phyloP scores from a whole-genome alignment of 2,113 vertebrate species.

The Lontra canadensis region DNA sequence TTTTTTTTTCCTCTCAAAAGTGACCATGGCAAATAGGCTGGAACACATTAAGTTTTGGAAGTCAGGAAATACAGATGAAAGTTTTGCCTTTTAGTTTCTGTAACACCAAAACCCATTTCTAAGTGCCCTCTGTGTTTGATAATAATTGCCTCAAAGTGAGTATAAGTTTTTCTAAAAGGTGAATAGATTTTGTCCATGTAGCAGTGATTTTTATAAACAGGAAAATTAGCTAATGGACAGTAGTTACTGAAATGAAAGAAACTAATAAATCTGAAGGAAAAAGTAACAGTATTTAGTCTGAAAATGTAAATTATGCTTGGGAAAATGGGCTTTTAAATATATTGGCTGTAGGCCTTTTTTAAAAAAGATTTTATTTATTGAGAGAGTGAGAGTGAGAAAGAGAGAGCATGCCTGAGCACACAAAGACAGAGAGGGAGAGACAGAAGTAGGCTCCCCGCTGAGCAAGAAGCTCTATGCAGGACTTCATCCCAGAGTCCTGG shows the following conservation, averaged over 20 bases:
- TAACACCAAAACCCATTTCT: slow-evolving; percentile 38
- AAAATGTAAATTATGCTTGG: background rate
- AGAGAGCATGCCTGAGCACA: too few species aligned
- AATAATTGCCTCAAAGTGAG: background rate
- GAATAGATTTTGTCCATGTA: background rate
- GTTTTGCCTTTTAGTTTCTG: slow-evolving; percentile 30
- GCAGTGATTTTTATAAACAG: slow-evolving; percentile 11
- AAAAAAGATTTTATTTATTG: too few species aligned
- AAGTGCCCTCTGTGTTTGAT: background rate
- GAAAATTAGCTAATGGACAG: background rate
- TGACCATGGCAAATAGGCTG: background rate
- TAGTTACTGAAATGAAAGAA: slow-evolving; percentile 32
- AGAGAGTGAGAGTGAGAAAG: too few species aligned
- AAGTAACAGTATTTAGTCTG: slow-evolving; percentile 31
- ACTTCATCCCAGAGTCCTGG: background rate
- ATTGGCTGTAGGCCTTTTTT: background rate
- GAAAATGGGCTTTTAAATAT: slow-evolving; percentile 34
- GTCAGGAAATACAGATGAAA: background rate
- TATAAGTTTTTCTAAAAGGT: slow-evolving; percentile 33
- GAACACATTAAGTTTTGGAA: slow-evolving; percentile 25
- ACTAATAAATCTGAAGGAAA: slow-evolving; percentile 9
- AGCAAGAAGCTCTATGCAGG: too few species aligned
- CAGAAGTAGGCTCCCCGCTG: too few species aligned
- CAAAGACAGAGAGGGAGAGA: too few species aligned
- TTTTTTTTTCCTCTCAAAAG: background rate